Conservation (phyloP, 2,113 vertebrate species). For the Potamarius usumacintae region DNA sequence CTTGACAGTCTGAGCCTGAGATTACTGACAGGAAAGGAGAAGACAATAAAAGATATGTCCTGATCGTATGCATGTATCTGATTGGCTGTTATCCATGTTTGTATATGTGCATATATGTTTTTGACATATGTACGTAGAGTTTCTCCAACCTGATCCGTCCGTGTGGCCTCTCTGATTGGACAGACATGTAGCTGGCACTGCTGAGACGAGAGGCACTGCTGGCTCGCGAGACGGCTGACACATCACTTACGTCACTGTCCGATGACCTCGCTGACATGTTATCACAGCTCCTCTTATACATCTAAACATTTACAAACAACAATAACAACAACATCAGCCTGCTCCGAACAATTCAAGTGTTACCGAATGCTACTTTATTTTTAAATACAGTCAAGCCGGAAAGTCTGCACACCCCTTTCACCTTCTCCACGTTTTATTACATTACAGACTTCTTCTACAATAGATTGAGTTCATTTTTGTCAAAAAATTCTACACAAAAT, state of each 20-base stretch:
- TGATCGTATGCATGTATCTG: neutral
- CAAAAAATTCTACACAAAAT: too few relatives aligned
- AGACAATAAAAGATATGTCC: constrained; percentile 1
- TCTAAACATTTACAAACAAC: constrained; percentile 54
- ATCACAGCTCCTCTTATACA: constrained; percentile 92
- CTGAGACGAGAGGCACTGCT: constrained; percentile 98
- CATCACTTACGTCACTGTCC: constrained; percentile 96
- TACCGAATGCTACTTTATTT: neutral
- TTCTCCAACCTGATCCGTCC: constrained; percentile 88
- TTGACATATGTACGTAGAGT: neutral
- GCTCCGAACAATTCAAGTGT: neutral
- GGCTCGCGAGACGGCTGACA: constrained; percentile 91
- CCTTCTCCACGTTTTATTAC: too few relatives aligned
- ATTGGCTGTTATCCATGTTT: neutral
- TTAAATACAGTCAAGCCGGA: too few relatives aligned
- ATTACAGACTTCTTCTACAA: too few relatives aligned
- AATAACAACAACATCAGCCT: neutral
- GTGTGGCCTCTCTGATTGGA: constrained; percentile 92
- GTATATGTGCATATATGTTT: neutral
- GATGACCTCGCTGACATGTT: constrained; percentile 94
- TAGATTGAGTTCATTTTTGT: too few relatives aligned
- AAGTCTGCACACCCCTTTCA: too few relatives aligned
- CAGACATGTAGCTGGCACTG: constrained; percentile 98
- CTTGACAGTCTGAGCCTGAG: neutral
- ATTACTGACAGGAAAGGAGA: constrained; percentile 11